A percentile compares a stretch with the other conserved stretches of the same genome.
phyloP scores from a whole-genome alignment of 2,888 invertebrate species.

The Orchesellides sinensis region DNA sequence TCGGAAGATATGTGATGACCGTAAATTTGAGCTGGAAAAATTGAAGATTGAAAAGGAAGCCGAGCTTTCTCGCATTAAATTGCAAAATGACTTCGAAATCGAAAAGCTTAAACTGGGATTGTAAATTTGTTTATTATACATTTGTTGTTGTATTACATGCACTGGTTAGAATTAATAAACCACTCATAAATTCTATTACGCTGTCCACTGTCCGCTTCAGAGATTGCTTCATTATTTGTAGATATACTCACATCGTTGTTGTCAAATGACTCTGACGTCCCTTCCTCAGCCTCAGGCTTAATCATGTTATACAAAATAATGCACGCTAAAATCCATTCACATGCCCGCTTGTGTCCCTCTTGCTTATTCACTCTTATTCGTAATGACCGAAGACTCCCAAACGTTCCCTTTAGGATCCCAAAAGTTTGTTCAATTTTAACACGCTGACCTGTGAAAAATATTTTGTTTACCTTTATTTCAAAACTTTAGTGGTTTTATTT shows the following conservation, averaged over 20 bases:
- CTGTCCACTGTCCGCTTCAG: too few relatives aligned
- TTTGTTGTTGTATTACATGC: background rate
- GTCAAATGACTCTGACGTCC: background rate
- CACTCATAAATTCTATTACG: too few relatives aligned
- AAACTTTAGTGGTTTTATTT: background rate
- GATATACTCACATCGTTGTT: background rate
- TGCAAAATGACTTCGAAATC: constrained; percentile 14
- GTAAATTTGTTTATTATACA: background rate
- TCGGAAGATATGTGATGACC: background rate
- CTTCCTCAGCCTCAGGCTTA: background rate
- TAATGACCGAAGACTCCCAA: background rate
- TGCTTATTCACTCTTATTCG: constrained; percentile 19
- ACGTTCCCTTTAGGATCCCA: constrained; percentile 33
- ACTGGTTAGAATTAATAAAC: too few relatives aligned
- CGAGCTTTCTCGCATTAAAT: background rate
- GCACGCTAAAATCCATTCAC: constrained; percentile 46
- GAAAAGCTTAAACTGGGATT: background rate
- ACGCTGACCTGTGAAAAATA: constrained; percentile 10
- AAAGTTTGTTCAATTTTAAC: constrained; percentile 30
- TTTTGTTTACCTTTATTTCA: background rate
- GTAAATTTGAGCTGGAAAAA: constrained; percentile 17
- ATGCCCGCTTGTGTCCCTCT: constrained; percentile 32
- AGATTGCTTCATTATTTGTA: too few relatives aligned
- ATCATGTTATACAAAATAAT: constrained; percentile 38
- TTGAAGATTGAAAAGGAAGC: background rate